Percentiles rank a stretch among this genome's conserved stretches.
Conservation (phyloP, 1,140 invertebrate species). For the Cotesia typhae region DNA sequence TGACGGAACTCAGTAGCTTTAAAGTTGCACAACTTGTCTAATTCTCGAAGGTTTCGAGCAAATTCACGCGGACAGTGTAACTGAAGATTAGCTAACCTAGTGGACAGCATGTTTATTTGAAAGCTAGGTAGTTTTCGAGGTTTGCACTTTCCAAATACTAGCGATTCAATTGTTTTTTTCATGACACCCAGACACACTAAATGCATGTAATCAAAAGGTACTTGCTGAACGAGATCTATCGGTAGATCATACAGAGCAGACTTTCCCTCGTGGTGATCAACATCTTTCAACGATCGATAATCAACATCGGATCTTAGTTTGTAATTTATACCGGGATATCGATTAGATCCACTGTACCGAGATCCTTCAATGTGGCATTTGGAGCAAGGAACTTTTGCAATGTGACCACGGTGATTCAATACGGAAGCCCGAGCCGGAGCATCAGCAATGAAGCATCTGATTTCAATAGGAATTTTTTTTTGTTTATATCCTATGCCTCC, state of each 20-base stretch:
- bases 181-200: slow-evolving; percentile 34
- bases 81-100: slow-evolving; percentile 9
- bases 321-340: slow-evolving; percentile 21
- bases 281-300: slow-evolving; percentile 34
- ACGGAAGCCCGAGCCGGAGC: slow-evolving; percentile 35
- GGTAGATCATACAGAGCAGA: slow-evolving; percentile 6
- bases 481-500: not conserved
- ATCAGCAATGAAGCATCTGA: slow-evolving; percentile 35
- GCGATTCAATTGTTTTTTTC: slow-evolving; percentile 31
- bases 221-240: slow-evolving; percentile 28
- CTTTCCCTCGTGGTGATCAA: slow-evolving; percentile 34
- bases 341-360: not conserved
- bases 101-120: not conserved
- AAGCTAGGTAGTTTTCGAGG: not conserved
- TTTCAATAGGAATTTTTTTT: not conserved
- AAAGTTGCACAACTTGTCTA: slow-evolving; percentile 49
- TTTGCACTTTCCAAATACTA: slow-evolving; percentile 30
- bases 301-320: slow-evolving; percentile 25
- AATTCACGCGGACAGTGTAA: slow-evolving; percentile 46
- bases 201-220: slow-evolving; percentile 42
- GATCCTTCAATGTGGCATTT: slow-evolving; percentile 38
- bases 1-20: slow-evolving; percentile 62
- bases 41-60: slow-evolving; percentile 47
- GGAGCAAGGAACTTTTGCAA: slow-evolving; percentile 28
- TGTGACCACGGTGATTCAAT: slow-evolving; percentile 33